These are phyloP conservation scores for Cerceris rybyensis DNA, from an alignment of 2,888 invertebrate species.

Conservation along the genomic window DNA sequence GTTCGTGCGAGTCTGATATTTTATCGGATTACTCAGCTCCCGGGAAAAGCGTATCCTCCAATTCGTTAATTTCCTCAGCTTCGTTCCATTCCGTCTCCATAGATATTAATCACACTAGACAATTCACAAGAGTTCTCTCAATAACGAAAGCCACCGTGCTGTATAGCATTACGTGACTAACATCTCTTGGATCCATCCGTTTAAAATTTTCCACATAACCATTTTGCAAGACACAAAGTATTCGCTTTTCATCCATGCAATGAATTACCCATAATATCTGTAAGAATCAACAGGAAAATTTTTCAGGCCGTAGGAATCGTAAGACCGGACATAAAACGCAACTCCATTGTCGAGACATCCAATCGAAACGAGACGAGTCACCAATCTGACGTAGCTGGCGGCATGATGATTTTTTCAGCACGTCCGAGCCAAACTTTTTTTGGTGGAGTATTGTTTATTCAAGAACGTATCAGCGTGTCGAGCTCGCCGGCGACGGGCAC, in stretches of 20 bases:
- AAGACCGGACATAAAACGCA: conserved; percentile 15
- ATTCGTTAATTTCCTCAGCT: conserved; percentile 72
- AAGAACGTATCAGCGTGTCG: conserved; percentile 77
- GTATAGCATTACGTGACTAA: conserved; percentile 17
- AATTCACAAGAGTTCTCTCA: conserved; percentile 44
- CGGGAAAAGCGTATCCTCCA: conserved; percentile 63
- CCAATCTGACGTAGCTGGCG: conserved; percentile 53
- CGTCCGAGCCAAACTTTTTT: conserved; percentile 57
- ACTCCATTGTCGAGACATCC: conserved; percentile 21
- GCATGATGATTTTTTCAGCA: conserved; percentile 55
- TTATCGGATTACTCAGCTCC: conserved; percentile 75
- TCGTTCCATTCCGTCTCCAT: conserved; percentile 66
- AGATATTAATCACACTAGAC: conserved; percentile 62
- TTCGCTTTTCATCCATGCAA: too few relatives aligned
- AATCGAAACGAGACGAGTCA: conserved; percentile 49
- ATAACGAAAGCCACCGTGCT: conserved; percentile 10
- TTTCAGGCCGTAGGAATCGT: neutral
- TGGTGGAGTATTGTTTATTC: conserved; percentile 79
- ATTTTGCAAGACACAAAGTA: too few relatives aligned
- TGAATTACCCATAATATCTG: too few relatives aligned
- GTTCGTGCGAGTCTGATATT: conserved; percentile 75
- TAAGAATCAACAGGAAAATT: too few relatives aligned
- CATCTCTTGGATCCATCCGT: neutral
- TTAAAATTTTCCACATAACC: too few relatives aligned
- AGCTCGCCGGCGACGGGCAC: conserved; percentile 60